phyloP scores from a whole-genome alignment of 2,113 vertebrate genomes.

The Chascanopsetta lugubris region DNA sequence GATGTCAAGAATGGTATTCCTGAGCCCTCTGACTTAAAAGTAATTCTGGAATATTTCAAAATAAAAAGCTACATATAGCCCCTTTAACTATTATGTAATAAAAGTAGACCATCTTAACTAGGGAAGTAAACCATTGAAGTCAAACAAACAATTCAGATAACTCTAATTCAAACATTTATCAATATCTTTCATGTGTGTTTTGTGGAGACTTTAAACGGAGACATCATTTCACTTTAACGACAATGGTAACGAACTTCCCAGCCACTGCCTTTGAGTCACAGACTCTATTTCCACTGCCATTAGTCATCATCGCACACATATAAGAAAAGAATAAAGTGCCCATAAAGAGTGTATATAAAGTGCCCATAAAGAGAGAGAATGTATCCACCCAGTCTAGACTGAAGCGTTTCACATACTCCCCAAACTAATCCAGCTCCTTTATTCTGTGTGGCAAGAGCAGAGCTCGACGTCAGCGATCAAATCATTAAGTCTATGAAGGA shows the following conservation, averaged over 20 bases:
- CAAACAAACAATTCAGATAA: slow-evolving; percentile 2
- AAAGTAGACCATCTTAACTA: too few relatives aligned
- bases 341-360: too few relatives aligned
- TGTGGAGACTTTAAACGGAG: background rate
- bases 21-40: too few relatives aligned
- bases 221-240: slow-evolving; percentile 4
- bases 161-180: slow-evolving; percentile 10
- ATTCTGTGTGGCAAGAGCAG: slow-evolving; percentile 3
- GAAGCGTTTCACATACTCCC: slow-evolving; percentile 29
- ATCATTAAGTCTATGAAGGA: background rate
- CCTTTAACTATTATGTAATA: too few relatives aligned
- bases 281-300: slow-evolving; percentile 14
- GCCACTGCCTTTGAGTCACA: slow-evolving; percentile 12
- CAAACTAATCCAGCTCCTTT: slow-evolving; percentile 15
- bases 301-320: background rate
- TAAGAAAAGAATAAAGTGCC: background rate
- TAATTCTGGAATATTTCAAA: too few relatives aligned
- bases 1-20: too few relatives aligned
- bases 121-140: too few relatives aligned
- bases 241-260: background rate
- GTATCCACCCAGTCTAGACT: slow-evolving; percentile 12
- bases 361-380: slow-evolving; percentile 5
- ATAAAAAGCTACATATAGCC: too few relatives aligned
- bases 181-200: background rate
- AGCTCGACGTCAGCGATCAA: slow-evolving; percentile 13